Base-by-base conservation (phyloP, 1,140 invertebrate species). In the Centruroides sculpturatus region DNA sequence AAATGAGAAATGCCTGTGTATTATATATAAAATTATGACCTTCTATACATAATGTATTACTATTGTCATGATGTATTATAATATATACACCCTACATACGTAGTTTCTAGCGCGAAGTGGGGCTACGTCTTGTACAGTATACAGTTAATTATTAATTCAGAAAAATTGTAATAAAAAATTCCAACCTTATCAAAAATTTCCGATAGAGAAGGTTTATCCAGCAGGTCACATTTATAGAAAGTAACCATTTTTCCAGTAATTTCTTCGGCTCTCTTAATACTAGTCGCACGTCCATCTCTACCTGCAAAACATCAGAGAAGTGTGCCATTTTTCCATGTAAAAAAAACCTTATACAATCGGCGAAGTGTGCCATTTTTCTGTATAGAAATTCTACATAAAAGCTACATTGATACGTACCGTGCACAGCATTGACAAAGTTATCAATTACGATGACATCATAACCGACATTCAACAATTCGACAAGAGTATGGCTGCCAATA, bases 401-500 rank as follows among this genome's bases (percentile, higher is more conserved):
- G 41, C 41, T 0, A 41, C 3, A 6, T 3, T 3, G 8, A 53
- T 5, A 55, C 34, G 55, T 60, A 65, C 85, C 87, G 36, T 81
- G 80, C 65, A 83, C 83, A 35, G 85, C 82, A 75, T 93, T 93
- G 62, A 80, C 67, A 78, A 89, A 78, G 75, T 92, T 93, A 72
- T 94, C 90, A 62, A 98, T 80, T 34, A 85, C 87, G 55, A 97
- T 86, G 62, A 89, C 82, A 61, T 80, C 76, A 71, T 82, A 82
- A 35, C 80, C 82, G 58, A 81, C 82, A 63, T 88, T 81, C 10
- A 94, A 72, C 4, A 97, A 78, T 72, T 93, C 87, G 9, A 95
- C 79, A 11, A 92, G 85, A 65, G 87, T 88, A 70, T 96, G 92
- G 70, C 85, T 91, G 49, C 91, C 92, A 56, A 96, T 92, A 75